These are phyloP conservation scores for Serinus canaria DNA, from an alignment of 2,113 vertebrate species.

Conservation along the genomic window DNA sequence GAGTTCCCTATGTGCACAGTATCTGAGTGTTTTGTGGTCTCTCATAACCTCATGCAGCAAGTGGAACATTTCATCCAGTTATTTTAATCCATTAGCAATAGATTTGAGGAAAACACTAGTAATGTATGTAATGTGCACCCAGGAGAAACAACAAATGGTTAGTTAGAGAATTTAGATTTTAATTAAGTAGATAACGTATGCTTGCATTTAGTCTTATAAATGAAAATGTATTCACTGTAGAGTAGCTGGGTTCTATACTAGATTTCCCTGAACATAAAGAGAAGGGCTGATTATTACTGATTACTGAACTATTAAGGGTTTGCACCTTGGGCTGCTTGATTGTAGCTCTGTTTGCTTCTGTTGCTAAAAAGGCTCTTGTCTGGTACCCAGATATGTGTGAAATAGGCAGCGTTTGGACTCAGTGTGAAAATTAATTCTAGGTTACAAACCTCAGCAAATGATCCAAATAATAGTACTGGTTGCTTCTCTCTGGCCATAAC, in stretches of 20 bases:
- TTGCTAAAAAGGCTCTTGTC: constrained; percentile 57
- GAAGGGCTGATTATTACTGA: constrained; percentile 73
- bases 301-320: constrained; percentile 71
- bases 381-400: constrained; percentile 42
- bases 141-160: constrained; percentile 72
- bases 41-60: background rate
- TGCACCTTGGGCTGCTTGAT: constrained; percentile 61
- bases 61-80: constrained; percentile 8
- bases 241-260: constrained; percentile 67
- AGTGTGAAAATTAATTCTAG: constrained; percentile 46
- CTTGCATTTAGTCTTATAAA: constrained; percentile 65
- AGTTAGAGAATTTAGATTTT: constrained; percentile 75
- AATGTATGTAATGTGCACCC: constrained; percentile 45
- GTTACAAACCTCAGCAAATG: constrained; percentile 46
- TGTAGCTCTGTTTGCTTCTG: constrained; percentile 58
- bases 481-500: constrained; percentile 8
- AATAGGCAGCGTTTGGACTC: constrained; percentile 34
- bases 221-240: constrained; percentile 72
- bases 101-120: constrained; percentile 51
- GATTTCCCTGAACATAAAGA: constrained; percentile 65
- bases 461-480: constrained; percentile 42
- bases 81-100: constrained; percentile 57
- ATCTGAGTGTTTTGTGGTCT: background rate
- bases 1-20: accelerated
- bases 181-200: constrained; percentile 78